Evolutionary conservation across 2,113 vertebrate genomes (phyloP).

Genomic region (Progne subis): DNA sequence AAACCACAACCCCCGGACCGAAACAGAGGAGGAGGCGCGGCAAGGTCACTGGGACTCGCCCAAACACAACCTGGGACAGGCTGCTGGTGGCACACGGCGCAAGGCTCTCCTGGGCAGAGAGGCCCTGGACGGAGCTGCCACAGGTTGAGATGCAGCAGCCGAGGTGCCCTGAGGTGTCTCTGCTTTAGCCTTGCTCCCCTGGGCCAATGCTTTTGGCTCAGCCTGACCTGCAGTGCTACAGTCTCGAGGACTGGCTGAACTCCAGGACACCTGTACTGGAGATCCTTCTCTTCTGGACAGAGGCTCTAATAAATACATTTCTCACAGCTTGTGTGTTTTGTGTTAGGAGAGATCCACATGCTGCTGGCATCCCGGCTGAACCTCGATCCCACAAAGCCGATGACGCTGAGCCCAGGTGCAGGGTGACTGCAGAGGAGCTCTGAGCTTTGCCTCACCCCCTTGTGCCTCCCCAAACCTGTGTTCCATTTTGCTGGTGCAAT

Average conservation of each 20-base stretch:
- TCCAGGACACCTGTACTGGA: conserved; percentile 40
- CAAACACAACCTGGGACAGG: neutral
- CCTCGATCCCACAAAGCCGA: neutral
- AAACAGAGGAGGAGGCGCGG: neutral
- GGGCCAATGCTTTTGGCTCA: neutral
- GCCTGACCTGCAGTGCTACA: neutral
- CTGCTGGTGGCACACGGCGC: neutral
- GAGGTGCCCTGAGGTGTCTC: neutral
- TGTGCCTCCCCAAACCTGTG: neutral
- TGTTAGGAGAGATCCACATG: neutral
- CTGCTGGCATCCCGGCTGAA: neutral
- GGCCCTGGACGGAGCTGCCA: neutral
- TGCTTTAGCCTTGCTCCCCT: neutral
- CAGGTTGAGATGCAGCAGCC: neutral
- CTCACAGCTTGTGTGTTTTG: conserved; percentile 1
- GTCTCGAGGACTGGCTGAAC: neutral
- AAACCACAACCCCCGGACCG: conserved; percentile 13
- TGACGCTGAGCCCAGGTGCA: neutral
- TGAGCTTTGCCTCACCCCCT: neutral
- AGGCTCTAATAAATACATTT: conserved; percentile 32
- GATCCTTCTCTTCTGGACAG: conserved; percentile 17
- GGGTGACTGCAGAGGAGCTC: neutral
- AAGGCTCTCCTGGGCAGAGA: neutral
- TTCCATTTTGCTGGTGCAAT: neutral
- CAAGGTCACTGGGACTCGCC: rapidly evolving